Evolutionary conservation across 2,113 vertebrate genomes (phyloP).

Genomic region (Rhinopomastus cyanomelas): DNA sequence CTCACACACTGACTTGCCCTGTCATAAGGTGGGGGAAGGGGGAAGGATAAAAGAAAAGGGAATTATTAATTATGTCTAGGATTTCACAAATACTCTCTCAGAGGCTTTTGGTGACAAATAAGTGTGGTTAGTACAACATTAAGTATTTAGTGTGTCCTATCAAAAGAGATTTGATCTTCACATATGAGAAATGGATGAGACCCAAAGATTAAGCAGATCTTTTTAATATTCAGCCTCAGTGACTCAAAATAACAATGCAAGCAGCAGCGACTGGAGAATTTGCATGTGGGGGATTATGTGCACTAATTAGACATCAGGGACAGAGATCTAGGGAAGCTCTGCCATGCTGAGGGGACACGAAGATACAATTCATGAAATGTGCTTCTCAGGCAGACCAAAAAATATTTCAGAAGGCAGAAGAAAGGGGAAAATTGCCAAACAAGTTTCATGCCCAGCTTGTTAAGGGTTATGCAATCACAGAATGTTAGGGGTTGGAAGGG

Average conservation of each 20-base stretch:
- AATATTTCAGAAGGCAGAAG: not conserved
- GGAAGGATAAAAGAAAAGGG: not conserved
- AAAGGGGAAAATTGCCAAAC: not conserved
- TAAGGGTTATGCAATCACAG: too few species aligned
- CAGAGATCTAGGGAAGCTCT: not conserved
- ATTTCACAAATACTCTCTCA: not conserved
- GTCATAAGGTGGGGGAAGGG: rapidly evolving
- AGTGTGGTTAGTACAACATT: slow-evolving; percentile 2
- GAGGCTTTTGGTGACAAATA: slow-evolving; percentile 9
- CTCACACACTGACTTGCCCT: not conserved
- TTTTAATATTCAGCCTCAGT: slow-evolving; percentile 25
- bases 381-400: not conserved
- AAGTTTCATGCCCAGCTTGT: not conserved
- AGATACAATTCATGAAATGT: not conserved
- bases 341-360: rapidly evolving
- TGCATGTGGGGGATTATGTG: not conserved
- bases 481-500: too few species aligned
- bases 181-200: slow-evolving; percentile 19
- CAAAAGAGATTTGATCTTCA: slow-evolving; percentile 51
- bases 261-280: not conserved
- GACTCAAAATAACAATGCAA: slow-evolving; percentile 10
- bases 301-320: not conserved
- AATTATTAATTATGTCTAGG: not conserved
- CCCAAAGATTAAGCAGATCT: slow-evolving; percentile 24
- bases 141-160: slow-evolving; percentile 35